Evolutionary conservation across 2,888 invertebrate species (phyloP), one percentile per base, ranked within the genome.

Genomic region (Ectemnius cavifrons): DNA sequence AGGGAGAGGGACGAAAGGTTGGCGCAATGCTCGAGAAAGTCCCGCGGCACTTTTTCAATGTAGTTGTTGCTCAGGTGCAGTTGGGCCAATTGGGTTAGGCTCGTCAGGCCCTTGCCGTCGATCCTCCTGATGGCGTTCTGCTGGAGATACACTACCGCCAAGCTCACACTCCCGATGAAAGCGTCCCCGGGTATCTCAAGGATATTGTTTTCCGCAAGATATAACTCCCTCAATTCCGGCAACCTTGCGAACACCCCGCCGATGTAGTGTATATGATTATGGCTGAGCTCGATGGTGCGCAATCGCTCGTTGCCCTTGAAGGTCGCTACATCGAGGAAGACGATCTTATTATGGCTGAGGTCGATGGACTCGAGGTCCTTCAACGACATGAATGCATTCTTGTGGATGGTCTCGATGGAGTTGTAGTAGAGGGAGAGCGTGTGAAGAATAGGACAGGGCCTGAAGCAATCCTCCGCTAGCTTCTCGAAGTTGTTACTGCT

Each of bases 181-280:
- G 96, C 95, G 84, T 96, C 95, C 13, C 94, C 93, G 0, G 96
- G 94, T 84, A 98, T 93, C 89, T 97, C 96, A 45, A 97, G 91
- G 75, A 98, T 96, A 90, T 97, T 97, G 89, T 98, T 98, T 91
- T 97, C 97, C 0, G 96, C 95, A 18, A 97, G 92, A 89, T 97
- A 97, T 69, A 97, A 92, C 91, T 98, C 97, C 46, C 95, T 93
- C 47, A 98, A 92, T 79, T 96, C 94, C 0, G 94, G 95, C 63
- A 97, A 92, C 87, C 95, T 94, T 28, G 95, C 94, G 90, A 98
- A 97, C 0, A 97, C 94, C 0, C 96, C 96, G 77, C 94, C 94
- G 20, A 98, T 95, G 82, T 95, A 94, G 90, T 97, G 97, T 60
- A 98, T 93, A 89, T 97, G 97, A 91, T 98, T 98, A 89, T 97